Percentiles rank a stretch among this genome's conserved stretches.
These are phyloP conservation scores for Simalia tracyae DNA, from an alignment of 2,797 vertebrate species.

Conservation along the genomic window DNA sequence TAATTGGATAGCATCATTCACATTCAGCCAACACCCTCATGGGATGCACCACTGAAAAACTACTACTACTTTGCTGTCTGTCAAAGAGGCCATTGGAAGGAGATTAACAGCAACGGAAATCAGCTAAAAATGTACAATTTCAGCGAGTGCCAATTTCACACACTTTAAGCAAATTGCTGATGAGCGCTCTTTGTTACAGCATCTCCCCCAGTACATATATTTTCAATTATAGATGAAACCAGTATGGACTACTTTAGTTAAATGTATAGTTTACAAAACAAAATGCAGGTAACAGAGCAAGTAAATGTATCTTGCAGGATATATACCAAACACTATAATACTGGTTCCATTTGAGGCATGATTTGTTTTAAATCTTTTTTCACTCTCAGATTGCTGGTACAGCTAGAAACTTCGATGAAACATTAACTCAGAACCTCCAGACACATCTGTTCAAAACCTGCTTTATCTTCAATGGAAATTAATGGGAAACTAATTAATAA, in stretches of 20 bases:
- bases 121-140: constrained; percentile 17
- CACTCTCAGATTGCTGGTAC: constrained; percentile 39
- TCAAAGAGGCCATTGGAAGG: not conserved
- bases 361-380: constrained; percentile 54
- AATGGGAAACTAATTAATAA: constrained; percentile 69
- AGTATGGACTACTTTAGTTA: constrained; percentile 48
- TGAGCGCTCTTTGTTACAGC: constrained; percentile 36
- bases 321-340: constrained; percentile 41
- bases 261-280: constrained; percentile 51
- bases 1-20: not conserved
- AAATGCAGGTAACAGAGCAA: constrained; percentile 41
- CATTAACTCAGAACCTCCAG: constrained; percentile 53
- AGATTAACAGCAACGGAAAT: not conserved
- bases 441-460: constrained; percentile 66
- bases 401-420: constrained; percentile 61
- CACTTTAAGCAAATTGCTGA: constrained; percentile 34
- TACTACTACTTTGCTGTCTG: not conserved
- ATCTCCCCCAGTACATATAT: constrained; percentile 36
- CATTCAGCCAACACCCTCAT: not conserved
- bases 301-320: constrained; percentile 48
- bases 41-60: not conserved
- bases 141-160: constrained; percentile 36
- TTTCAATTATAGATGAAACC: constrained; percentile 45
- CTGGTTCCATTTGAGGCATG: constrained; percentile 29
- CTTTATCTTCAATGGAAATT: constrained; percentile 64